Base-by-base conservation (phyloP, 1,140 invertebrate genomes). In the Heliconius melpomene region DNA sequence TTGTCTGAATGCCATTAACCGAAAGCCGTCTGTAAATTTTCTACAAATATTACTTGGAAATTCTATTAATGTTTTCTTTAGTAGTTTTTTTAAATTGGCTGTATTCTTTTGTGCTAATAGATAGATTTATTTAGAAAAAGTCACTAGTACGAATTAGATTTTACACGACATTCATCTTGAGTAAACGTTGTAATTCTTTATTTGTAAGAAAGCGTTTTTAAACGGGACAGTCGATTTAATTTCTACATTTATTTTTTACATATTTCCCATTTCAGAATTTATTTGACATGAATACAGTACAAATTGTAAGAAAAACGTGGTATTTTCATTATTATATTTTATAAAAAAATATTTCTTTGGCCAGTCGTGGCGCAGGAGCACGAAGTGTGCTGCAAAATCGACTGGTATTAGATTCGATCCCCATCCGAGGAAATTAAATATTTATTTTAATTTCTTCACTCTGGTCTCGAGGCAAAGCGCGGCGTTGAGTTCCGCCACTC, bases 1-100 rank as follows among this genome's bases (percentile, higher is more conserved):
- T 8, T 23, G 11, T 66, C 23, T 66, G 60, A 66, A 66, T 66
- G 23, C 23, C 9, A 66, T 66, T 23, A n/a, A 23, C 8, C 20
- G 54, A 60, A 60, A 60, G 3, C 20, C 54, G 54, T n/a, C 54
- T 57, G 23, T 23, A 8, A 60, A 13, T 13, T n/a, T 46, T 46
- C 72, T 46, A 50, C 38, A 50, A 46, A 46, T n/a, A 46, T n/a
- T 23, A 46, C 23, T 60, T 71, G 16, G n/a, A 77, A 46, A 66
- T 66, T 46, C 36, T 74, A 29, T 74, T 50, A 74, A 52, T 52
- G 46, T 74, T 52, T 50, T 29, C n/a, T n/a, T 20, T 54, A 75
- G 54, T 40, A 73, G 72, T 60, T 60, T 73, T 32, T 73, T 23
- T 20, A 73, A 46, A 73, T 16, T 46, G 40, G 13, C 36, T 73